phyloP scores from a whole-genome alignment of 1,140 invertebrate genomes.

The Lysiphlebus fabarum region DNA sequence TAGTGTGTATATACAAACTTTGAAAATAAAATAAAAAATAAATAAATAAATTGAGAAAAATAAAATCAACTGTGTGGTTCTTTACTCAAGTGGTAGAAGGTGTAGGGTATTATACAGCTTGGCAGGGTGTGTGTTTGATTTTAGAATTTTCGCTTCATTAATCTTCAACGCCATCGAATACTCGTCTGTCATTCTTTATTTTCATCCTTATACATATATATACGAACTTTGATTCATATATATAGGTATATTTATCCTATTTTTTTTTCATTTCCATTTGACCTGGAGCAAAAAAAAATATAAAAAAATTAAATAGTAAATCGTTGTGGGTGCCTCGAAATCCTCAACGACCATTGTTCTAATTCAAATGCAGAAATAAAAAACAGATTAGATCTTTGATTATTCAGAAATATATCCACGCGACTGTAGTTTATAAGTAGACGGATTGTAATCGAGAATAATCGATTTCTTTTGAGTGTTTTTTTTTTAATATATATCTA shows the following conservation, averaged over 20 bases:
- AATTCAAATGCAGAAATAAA: slow-evolving; percentile 35
- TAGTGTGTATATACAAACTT: neutral
- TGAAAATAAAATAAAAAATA: neutral
- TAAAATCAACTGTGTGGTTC: neutral
- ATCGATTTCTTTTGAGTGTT: slow-evolving; percentile 11
- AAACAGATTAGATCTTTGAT: slow-evolving; percentile 33
- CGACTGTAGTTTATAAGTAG: slow-evolving; percentile 1
- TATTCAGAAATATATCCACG: slow-evolving; percentile 14
- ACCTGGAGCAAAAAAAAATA: too few species aligned
- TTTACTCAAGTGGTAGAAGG: slow-evolving; percentile 23
- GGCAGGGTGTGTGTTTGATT: slow-evolving; percentile 36
- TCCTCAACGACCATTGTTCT: slow-evolving; percentile 37
- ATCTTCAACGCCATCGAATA: slow-evolving; percentile 40
- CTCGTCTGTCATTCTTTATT: slow-evolving; percentile 4
- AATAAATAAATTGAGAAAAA: neutral
- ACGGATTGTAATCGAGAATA: slow-evolving; percentile 8
- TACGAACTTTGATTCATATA: too few species aligned
- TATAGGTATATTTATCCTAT: too few species aligned
- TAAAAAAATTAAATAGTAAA: too few species aligned
- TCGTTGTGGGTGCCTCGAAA: slow-evolving; percentile 21
- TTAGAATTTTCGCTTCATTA: slow-evolving; percentile 45
- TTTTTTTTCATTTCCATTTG: too few species aligned
- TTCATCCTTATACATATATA: too few species aligned
- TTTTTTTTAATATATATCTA: neutral
- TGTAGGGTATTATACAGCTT: slow-evolving; percentile 31